Evolutionary conservation across 2,113 vertebrate species (phyloP).

Genomic region (Dromaius novaehollandiae): DNA sequence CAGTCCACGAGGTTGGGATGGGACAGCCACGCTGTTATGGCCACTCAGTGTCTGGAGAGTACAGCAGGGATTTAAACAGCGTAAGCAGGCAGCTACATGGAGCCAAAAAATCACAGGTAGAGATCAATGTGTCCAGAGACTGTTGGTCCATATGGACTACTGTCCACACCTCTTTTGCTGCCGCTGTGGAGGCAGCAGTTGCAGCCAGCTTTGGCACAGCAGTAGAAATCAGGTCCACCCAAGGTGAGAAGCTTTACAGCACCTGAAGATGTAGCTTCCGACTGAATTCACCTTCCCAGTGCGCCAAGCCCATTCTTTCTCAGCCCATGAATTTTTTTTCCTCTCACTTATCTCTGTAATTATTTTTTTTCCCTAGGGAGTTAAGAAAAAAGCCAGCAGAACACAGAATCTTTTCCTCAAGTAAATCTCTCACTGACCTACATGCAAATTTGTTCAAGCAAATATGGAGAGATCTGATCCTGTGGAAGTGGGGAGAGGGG

Average conservation of each 20-base stretch:
- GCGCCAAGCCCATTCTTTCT: not conserved
- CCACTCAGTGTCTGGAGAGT: not conserved
- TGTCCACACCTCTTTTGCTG: not conserved
- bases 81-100: not conserved
- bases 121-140: not conserved
- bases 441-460: slow-evolving; percentile 11
- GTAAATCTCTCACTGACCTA: slow-evolving; percentile 19
- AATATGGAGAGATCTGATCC: slow-evolving; percentile 4
- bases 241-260: not conserved
- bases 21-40: not conserved
- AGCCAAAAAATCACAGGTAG: not conserved
- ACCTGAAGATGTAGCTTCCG: not conserved
- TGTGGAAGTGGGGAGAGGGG: not conserved
- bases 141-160: too few relatives aligned
- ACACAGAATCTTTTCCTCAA: not conserved
- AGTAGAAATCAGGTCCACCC: not conserved
- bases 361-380: not conserved
- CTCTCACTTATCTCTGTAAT: not conserved
- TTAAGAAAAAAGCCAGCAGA: not conserved
- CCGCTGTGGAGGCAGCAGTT: not conserved
- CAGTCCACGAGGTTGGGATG: not conserved
- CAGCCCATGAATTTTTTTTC: not conserved
- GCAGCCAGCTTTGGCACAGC: not conserved
- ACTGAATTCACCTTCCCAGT: not conserved
- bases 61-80: not conserved